These are phyloP conservation scores for Drosophila lacteicornis DNA, from an alignment of 1,140 invertebrate species.

Conservation along the genomic window DNA sequence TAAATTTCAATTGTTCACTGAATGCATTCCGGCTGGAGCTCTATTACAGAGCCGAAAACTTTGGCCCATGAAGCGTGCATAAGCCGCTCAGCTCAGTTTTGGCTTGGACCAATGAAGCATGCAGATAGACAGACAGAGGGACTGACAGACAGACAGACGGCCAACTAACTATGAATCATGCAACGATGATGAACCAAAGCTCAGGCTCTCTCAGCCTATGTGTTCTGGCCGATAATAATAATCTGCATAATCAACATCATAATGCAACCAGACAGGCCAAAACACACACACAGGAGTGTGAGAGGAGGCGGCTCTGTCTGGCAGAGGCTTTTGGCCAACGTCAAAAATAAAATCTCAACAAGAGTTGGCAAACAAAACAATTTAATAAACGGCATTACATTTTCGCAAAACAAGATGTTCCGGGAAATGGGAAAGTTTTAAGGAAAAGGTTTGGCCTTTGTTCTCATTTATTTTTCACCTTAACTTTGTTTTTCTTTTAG, in stretches of 20 bases:
- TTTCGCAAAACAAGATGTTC: constrained; percentile 20
- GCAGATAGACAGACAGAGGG: constrained; percentile 5
- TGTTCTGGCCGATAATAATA: constrained; percentile 69
- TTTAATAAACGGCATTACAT: constrained; percentile 63
- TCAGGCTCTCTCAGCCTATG: constrained; percentile 19
- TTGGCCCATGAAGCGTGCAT: constrained; percentile 60
- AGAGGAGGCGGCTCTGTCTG: constrained; percentile 38
- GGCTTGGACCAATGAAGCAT: constrained; percentile 69
- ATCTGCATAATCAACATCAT: constrained; percentile 72
- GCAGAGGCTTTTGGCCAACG: constrained; percentile 53
- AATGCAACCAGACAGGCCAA: constrained; percentile 63
- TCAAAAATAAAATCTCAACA: constrained; percentile 51
- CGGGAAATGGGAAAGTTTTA: constrained; percentile 2
- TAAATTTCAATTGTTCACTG: constrained; percentile 81
- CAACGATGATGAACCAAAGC: constrained; percentile 37
- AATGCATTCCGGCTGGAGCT: constrained; percentile 53
- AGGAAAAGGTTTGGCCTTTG: constrained; percentile 2
- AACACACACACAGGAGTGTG: neutral
- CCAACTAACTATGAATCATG: constrained; percentile 66
- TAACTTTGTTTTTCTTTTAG: neutral
- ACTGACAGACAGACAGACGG: neutral
- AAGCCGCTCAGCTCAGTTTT: constrained; percentile 44
- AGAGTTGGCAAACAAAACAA: constrained; percentile 69
- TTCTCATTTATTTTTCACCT: neutral
- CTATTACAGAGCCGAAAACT: constrained; percentile 53